Conservation (phyloP, 2,888 invertebrate species). For the Syritta pipiens region DNA sequence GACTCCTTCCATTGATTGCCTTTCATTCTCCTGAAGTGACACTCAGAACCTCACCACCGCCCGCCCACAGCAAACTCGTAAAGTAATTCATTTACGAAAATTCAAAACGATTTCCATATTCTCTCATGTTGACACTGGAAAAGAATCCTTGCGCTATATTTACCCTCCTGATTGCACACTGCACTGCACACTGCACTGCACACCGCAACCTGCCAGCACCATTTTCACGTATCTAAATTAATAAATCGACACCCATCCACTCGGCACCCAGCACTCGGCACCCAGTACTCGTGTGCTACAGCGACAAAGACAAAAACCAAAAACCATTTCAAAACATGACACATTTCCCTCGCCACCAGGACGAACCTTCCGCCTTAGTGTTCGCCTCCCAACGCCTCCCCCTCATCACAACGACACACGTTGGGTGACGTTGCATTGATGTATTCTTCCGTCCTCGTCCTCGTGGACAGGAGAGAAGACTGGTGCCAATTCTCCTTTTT, state of each 20-base stretch:
- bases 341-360: not conserved
- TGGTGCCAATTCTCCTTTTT: constrained; percentile 17
- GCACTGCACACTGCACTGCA: not conserved
- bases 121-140: not conserved
- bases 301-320: not conserved
- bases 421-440: constrained; percentile 47
- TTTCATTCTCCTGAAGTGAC: no score
- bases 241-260: constrained; percentile 24
- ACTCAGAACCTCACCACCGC: no score
- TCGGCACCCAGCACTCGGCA: not conserved
- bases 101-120: not conserved
- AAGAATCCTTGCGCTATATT: constrained; percentile 14
- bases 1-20: no score
- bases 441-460: constrained; percentile 28
- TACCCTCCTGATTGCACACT: constrained; percentile 43
- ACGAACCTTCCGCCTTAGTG: not conserved
- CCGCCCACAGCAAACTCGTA: constrained; percentile 10
- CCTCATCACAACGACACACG: constrained; percentile 35
- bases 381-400: not conserved
- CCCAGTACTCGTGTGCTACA: not conserved
- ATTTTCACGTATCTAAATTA: constrained; percentile 41
- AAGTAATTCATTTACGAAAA: constrained; percentile 32
- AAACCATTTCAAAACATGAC: constrained; percentile 20
- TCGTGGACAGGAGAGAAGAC: constrained; percentile 1
- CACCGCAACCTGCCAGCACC: not conserved